phyloP scores from a whole-genome alignment of 2,113 vertebrate genomes.

The Trinectes maculatus region DNA sequence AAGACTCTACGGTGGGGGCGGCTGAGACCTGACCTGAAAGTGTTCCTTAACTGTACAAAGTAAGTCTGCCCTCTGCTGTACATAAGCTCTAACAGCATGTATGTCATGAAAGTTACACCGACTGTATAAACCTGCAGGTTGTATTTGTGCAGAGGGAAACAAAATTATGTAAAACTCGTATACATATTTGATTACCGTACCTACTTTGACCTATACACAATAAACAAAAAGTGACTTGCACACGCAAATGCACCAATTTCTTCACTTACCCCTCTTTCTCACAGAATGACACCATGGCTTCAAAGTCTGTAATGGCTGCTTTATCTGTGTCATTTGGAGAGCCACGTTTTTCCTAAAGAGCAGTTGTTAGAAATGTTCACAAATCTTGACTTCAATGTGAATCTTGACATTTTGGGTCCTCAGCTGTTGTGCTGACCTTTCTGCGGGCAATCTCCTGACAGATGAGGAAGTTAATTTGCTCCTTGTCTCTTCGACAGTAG shows the following conservation, averaged over 20 bases:
- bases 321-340: conserved; percentile 87
- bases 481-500: conserved; percentile 89
- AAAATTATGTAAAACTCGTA: not conserved
- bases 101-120: not conserved
- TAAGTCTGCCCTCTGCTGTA: conserved; percentile 63
- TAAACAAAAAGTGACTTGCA: not conserved
- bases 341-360: conserved; percentile 87
- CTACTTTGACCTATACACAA: conserved; percentile 16
- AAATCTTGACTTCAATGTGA: not conserved
- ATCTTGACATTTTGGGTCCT: not conserved
- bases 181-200: too few relatives aligned
- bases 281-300: conserved; percentile 91
- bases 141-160: not conserved
- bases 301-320: conserved; percentile 86
- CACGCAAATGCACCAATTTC: not conserved
- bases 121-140: conserved; percentile 14
- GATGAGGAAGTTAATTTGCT: conserved; percentile 92
- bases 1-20: not conserved
- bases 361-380: conserved; percentile 1
- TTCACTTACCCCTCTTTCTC: conserved; percentile 82
- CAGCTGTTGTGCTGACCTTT: conserved; percentile 78
- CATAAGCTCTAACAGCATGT: conserved; percentile 10
- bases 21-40: not conserved
- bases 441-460: conserved; percentile 86
- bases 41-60: not conserved